Evolutionary conservation across 2,113 vertebrate species (phyloP).

Genomic region (Pelobates fuscus): DNA sequence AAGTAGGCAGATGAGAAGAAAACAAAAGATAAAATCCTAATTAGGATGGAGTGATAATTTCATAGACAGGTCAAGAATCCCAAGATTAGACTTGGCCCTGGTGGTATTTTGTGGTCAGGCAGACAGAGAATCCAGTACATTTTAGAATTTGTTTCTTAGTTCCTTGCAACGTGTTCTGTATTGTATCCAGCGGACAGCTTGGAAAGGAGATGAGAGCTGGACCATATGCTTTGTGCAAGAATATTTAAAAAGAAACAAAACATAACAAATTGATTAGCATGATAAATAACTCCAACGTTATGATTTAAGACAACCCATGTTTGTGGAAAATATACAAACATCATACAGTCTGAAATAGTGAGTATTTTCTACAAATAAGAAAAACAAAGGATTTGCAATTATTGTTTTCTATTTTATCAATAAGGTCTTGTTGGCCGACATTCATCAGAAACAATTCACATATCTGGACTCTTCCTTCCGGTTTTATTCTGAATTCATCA

Average conservation of each 20-base stretch:
- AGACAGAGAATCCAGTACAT: neutral
- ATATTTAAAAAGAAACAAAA: neutral
- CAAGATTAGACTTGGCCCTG: too few species aligned
- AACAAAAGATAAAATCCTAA: too few species aligned
- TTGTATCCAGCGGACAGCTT: neutral
- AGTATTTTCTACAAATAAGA: neutral
- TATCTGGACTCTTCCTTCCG: conserved; percentile 23
- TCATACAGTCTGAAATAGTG: neutral
- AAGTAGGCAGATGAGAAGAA: too few species aligned
- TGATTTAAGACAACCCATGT: neutral
- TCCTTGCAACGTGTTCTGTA: conserved; percentile 12
- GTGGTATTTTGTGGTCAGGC: too few species aligned
- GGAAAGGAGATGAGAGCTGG: neutral
- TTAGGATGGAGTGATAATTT: too few species aligned
- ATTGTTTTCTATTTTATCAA: neutral
- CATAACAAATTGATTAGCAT: conserved; percentile 13
- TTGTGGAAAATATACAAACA: neutral
- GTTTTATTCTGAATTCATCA: neutral
- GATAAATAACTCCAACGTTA: conserved; percentile 9
- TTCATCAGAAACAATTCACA: conserved; percentile 12
- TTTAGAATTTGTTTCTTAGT: neutral
- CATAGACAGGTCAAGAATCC: too few species aligned
- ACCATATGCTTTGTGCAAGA: neutral
- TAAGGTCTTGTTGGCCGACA: conserved; percentile 5
- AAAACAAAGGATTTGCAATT: neutral